Percentiles rank a stretch among this genome's conserved stretches.
Evolutionary conservation across 2,888 invertebrate genomes (phyloP).

Genomic region (Eumacrocentrus americanus): DNA sequence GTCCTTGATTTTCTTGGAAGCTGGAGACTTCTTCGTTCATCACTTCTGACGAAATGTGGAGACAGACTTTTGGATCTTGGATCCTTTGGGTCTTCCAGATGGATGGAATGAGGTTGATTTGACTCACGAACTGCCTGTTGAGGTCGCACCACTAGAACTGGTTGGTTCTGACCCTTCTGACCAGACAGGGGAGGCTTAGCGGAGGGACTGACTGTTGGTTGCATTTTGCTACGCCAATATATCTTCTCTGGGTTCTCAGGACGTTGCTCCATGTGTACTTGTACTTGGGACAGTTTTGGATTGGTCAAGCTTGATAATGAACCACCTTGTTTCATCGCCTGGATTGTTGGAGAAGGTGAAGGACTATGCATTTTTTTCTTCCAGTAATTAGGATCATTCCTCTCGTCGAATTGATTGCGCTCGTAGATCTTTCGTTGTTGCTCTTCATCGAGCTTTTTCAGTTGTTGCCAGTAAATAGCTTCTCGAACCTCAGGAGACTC

Average conservation of each 20-base stretch:
- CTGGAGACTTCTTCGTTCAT: slow-evolving; percentile 60
- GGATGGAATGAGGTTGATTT: slow-evolving; percentile 19
- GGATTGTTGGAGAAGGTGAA: slow-evolving; percentile 21
- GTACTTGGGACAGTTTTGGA: slow-evolving; percentile 31
- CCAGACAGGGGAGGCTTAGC: slow-evolving; percentile 51
- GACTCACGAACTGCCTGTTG: slow-evolving; percentile 50
- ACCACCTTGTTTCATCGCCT: slow-evolving; percentile 37
- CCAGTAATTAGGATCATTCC: slow-evolving; percentile 33
- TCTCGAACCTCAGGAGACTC: slow-evolving; percentile 60
- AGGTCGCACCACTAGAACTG: slow-evolving; percentile 53
- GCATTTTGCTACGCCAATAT: slow-evolving; percentile 44
- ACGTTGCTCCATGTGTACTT: slow-evolving; percentile 12
- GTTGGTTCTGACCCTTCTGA: slow-evolving; percentile 53
- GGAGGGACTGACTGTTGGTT: slow-evolving; percentile 36
- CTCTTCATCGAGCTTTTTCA: slow-evolving; percentile 71
- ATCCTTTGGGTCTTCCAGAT: slow-evolving; percentile 28
- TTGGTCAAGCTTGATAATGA: slow-evolving; percentile 41
- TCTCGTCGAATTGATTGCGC: slow-evolving; percentile 42
- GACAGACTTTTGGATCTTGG: slow-evolving; percentile 62
- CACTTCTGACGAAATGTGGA: slow-evolving; percentile 57
- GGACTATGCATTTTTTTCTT: slow-evolving; percentile 34
- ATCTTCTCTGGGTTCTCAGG: slow-evolving; percentile 35
- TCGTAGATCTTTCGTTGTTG: slow-evolving; percentile 53
- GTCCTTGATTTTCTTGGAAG: slow-evolving; percentile 37
- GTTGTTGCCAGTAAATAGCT: slow-evolving; percentile 73